Evolutionary conservation across 2,888 invertebrate species (phyloP), one percentile per base, ranked within the genome.

Genomic region (Cantharis lateralis): DNA sequence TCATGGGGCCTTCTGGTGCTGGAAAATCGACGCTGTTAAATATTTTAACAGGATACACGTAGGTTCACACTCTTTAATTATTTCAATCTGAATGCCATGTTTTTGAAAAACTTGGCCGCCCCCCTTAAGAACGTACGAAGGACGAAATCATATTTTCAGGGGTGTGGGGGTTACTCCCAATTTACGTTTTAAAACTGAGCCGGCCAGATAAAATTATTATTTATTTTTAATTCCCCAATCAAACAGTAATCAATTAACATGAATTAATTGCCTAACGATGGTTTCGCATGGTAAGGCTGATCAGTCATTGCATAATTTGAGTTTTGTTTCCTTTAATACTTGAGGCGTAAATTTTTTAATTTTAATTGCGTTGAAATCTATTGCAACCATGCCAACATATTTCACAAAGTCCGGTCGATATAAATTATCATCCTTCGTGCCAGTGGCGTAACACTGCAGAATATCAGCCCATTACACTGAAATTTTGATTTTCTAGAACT

Each of bases 1-100:
- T 98, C 85, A 98, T 98, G 98, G 98, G 98, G 13, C 98, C 98
- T 62, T 97, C 97, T 0, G 98, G 98, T 28, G 97, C 96, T 74
- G 96, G 98, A 83, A 98, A 98, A 89, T 96, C 96, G 71, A 97
- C 97, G 0, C 91, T 98, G 15, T 94, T 98, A 87, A 98, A 98
- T 87, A 97, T 98, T 83, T 93, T 98, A 80, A 97, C 98, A 16
- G 98, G 98, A 87, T 98, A 97, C 91, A 96, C 94, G 98, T 97
- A 89, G 93, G 94, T 92, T 72, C 28, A 16, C 24, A 28, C 9
- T 7, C 18, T n/a, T 26, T 28, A 13, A 1, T 32, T 2, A 32
- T 11, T 32, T 28, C 1, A 10, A 28, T 28, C 2, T 2, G 10
- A 26, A 10, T 7, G 24, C 2, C 24, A 24, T 24, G 3, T 24